Evolutionary conservation across 2,113 vertebrate species (phyloP).

Genomic region (Orcinus orca): DNA sequence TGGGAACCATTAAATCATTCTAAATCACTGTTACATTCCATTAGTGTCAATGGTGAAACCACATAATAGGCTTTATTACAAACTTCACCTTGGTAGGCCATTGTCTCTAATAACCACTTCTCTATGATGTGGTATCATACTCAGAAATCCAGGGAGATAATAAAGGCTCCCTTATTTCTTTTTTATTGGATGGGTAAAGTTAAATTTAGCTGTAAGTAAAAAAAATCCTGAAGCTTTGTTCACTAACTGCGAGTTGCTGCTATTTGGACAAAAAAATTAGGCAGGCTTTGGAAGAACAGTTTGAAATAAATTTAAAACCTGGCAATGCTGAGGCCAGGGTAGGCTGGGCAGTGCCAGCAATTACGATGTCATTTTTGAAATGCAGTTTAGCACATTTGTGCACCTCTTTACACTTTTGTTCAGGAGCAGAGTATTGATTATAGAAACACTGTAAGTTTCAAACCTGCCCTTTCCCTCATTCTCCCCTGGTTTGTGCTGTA

Average conservation of each 20-base stretch:
- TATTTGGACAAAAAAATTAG: slow-evolving; percentile 83
- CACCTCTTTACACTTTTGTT: slow-evolving; percentile 81
- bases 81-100: slow-evolving; percentile 97
- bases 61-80: slow-evolving; percentile 99
- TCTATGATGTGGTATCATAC: slow-evolving; percentile 89
- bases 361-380: slow-evolving; percentile 80
- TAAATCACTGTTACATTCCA: slow-evolving; percentile 99
- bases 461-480: slow-evolving; percentile 72
- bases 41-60: slow-evolving; percentile 98
- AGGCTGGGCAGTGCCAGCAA: slow-evolving; percentile 82
- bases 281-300: slow-evolving; percentile 81
- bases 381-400: slow-evolving; percentile 77
- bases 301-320: slow-evolving; percentile 85
- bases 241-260: slow-evolving; percentile 84
- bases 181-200: slow-evolving; percentile 91
- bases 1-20: slow-evolving; percentile 99
- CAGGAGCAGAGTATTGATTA: slow-evolving; percentile 83
- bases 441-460: slow-evolving; percentile 79
- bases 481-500: slow-evolving; percentile 39
- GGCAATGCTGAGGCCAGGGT: slow-evolving; percentile 79
- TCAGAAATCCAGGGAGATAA: slow-evolving; percentile 90
- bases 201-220: slow-evolving; percentile 89
- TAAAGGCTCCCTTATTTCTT: slow-evolving; percentile 90
- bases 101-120: slow-evolving; percentile 95
- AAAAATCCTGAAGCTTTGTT: slow-evolving; percentile 84